Conservation (phyloP, 2,888 invertebrate genomes). For the Mesorhabditis sp. region DNA sequence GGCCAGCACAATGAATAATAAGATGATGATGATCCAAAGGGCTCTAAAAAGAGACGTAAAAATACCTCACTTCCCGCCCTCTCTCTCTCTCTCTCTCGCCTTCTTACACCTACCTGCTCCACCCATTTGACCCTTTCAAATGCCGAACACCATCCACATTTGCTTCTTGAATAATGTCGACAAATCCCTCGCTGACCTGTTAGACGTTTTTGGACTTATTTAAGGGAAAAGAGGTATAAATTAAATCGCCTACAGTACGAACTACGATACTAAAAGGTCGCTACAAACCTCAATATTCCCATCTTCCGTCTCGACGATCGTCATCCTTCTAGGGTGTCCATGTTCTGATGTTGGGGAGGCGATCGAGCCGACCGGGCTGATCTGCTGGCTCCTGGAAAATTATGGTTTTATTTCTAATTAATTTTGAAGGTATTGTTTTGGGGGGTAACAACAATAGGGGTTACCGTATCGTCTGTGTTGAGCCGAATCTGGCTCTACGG, state of each 20-base stretch:
- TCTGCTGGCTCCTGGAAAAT: neutral
- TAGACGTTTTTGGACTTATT: too few relatives aligned
- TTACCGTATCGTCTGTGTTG: too few relatives aligned
- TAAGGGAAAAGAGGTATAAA: too few relatives aligned
- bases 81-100: neutral
- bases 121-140: conserved; percentile 33
- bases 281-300: neutral
- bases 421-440: too few relatives aligned
- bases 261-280: too few relatives aligned
- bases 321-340: neutral
- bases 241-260: too few relatives aligned
- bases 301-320: conserved; percentile 6
- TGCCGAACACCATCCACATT: conserved; percentile 56
- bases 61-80: neutral
- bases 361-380: neutral
- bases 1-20: conserved; percentile 45
- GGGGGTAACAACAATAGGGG: too few relatives aligned
- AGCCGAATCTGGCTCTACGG: too few relatives aligned
- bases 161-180: conserved; percentile 48
- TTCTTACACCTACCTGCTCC: conserved; percentile 23
- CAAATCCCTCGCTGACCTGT: conserved; percentile 21
- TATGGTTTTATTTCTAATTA: neutral
- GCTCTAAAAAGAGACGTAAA: conserved; percentile 11
- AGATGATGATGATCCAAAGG: conserved; percentile 43
- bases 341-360: neutral